Evolutionary conservation across 2,888 invertebrate genomes (phyloP).

Genomic region (Gastracanthus pulcherrimus): DNA sequence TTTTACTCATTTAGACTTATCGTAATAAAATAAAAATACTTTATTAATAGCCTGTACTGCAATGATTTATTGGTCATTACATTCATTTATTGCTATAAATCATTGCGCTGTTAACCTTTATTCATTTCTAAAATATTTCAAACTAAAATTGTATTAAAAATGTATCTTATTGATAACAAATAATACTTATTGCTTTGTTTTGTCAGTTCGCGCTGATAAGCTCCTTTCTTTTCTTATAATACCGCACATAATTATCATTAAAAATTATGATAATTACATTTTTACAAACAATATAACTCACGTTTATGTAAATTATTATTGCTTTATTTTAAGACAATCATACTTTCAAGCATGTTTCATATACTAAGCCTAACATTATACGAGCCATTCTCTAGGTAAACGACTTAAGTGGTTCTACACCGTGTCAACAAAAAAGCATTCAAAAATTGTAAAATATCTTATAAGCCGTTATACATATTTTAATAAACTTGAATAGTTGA

Average conservation of each 20-base stretch:
- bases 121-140: neutral
- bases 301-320: constrained; percentile 11
- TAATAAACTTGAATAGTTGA: too few relatives aligned
- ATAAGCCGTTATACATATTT: too few relatives aligned
- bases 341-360: too few relatives aligned
- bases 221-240: constrained; percentile 4
- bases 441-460: too few relatives aligned
- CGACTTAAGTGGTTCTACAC: too few relatives aligned
- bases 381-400: too few relatives aligned
- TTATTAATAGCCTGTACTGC: neutral
- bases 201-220: constrained; percentile 62
- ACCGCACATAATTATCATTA: constrained; percentile 2
- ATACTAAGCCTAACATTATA: too few relatives aligned
- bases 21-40: neutral
- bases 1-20: neutral
- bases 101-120: neutral
- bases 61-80: neutral
- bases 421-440: too few relatives aligned
- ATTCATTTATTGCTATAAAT: neutral
- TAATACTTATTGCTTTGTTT: constrained; percentile 62
- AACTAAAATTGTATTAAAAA: constrained; percentile 13
- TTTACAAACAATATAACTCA: constrained; percentile 19
- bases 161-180: too few relatives aligned
- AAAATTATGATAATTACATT: constrained; percentile 24
- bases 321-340: constrained; percentile 11